Evolutionary conservation across 2,797 vertebrate genomes (phyloP).

Genomic region (Lateolabrax maculatus): DNA sequence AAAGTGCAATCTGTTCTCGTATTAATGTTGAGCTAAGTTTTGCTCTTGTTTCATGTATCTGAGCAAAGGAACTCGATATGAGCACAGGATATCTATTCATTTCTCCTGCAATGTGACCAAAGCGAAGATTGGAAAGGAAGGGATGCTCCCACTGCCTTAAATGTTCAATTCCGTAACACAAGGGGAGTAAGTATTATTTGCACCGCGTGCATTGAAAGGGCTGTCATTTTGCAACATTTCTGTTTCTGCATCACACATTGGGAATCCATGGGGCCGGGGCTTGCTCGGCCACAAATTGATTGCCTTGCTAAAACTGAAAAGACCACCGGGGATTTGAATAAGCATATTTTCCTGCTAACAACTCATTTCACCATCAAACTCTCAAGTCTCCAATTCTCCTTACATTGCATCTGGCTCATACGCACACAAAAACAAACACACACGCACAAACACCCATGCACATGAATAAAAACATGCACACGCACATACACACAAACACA

Average conservation of each 20-base stretch:
- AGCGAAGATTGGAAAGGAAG: conserved; percentile 3
- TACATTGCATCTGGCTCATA: conserved; percentile 70
- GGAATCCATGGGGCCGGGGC: conserved; percentile 71
- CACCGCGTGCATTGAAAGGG: conserved; percentile 43
- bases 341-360: conserved; percentile 82
- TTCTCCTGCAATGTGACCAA: conserved; percentile 7
- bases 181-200: conserved; percentile 25
- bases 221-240: conserved; percentile 68
- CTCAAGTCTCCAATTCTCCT: conserved; percentile 75
- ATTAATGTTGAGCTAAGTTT: neutral
- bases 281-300: conserved; percentile 70
- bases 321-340: conserved; percentile 79
- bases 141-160: conserved; percentile 6
- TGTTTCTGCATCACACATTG: conserved; percentile 65
- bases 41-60: neutral
- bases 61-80: conserved; percentile 14
- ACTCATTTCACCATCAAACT: conserved; percentile 76
- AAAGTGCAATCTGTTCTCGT: neutral
- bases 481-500: neutral
- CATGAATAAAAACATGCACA: conserved; percentile 23
- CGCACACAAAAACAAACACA: neutral
- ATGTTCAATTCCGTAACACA: conserved; percentile 22
- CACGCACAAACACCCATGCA: conserved; percentile 8
- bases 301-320: conserved; percentile 79
- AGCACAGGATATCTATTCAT: neutral